Conservation (phyloP, 2,888 invertebrate genomes). For the Rhingia rostrata region DNA sequence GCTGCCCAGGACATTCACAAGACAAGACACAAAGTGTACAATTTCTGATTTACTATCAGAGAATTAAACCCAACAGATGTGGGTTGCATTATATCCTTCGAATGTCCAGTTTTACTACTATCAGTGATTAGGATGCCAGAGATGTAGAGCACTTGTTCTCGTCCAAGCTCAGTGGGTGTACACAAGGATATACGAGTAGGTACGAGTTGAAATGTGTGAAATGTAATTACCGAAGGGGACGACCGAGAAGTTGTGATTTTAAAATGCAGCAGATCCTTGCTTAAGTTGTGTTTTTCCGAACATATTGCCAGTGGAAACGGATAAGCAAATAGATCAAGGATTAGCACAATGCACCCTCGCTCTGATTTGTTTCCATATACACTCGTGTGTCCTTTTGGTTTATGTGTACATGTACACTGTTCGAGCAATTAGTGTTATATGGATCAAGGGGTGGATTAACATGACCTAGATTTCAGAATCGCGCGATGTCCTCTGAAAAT, state of each 20-base stretch:
- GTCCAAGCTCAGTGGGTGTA: slow-evolving; percentile 16
- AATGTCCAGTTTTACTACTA: slow-evolving; percentile 29
- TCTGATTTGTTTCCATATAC: neutral
- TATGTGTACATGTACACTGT: slow-evolving; percentile 50
- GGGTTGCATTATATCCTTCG: slow-evolving; percentile 56
- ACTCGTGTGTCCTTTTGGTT: slow-evolving; percentile 43
- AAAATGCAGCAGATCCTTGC: slow-evolving; percentile 24
- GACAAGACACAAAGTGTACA: slow-evolving; percentile 67
- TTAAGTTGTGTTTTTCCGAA: slow-evolving; percentile 30
- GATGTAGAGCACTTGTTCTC: slow-evolving; percentile 23
- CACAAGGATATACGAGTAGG: neutral
- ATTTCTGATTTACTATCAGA: slow-evolving; percentile 61
- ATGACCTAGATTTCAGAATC: slow-evolving; percentile 59
- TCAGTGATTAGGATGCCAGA: slow-evolving; percentile 39
- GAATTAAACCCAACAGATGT: slow-evolving; percentile 57
- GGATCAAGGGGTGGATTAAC: slow-evolving; percentile 58
- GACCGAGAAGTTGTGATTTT: slow-evolving; percentile 33
- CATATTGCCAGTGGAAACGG: slow-evolving; percentile 61
- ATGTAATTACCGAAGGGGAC: slow-evolving; percentile 14
- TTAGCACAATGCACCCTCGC: slow-evolving; percentile 27
- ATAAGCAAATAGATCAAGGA: slow-evolving; percentile 69
- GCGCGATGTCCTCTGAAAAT: slow-evolving; percentile 5
- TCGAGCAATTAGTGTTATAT: slow-evolving; percentile 57
- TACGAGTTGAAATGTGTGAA: slow-evolving; percentile 1
- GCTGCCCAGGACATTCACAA: slow-evolving; percentile 5